These are phyloP conservation scores for Tangachromis dhanisi DNA, from an alignment of 2,113 vertebrate genomes.

Conservation along the genomic window DNA sequence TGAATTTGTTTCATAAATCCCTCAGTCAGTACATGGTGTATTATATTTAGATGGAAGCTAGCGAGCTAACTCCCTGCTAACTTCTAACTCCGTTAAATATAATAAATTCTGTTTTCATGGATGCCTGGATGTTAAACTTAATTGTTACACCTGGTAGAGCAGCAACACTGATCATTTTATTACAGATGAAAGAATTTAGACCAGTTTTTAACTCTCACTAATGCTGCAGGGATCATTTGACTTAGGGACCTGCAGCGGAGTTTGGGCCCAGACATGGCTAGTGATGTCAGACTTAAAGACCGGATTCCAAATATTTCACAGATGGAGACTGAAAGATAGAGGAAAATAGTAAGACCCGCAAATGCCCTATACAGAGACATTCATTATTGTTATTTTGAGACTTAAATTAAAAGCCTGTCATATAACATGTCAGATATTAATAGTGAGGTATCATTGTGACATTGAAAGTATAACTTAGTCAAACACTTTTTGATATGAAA, in stretches of 20 bases:
- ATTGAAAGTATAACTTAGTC: neutral
- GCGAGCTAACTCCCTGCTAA: accelerated
- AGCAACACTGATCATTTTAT: neutral
- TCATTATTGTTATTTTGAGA: neutral
- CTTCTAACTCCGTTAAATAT: accelerated
- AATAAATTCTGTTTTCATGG: neutral
- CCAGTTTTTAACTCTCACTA: neutral
- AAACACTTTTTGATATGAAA: neutral
- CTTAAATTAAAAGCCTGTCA: neutral
- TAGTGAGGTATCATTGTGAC: neutral
- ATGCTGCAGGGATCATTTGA: neutral
- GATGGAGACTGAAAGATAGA: neutral
- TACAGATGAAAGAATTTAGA: neutral
- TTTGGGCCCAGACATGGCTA: accelerated
- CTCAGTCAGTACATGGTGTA: accelerated
- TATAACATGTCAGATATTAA: neutral
- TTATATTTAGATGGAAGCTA: neutral
- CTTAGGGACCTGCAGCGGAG: neutral
- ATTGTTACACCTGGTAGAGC: neutral
- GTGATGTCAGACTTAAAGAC: accelerated
- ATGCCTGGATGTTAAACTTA: neutral
- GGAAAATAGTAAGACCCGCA: neutral
- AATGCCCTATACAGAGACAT: neutral
- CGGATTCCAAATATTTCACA: neutral
- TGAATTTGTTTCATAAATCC: neutral